These are phyloP conservation scores for Takifugu rubripes DNA, from an alignment of 2,797 vertebrate genomes.

Conservation along the genomic window DNA sequence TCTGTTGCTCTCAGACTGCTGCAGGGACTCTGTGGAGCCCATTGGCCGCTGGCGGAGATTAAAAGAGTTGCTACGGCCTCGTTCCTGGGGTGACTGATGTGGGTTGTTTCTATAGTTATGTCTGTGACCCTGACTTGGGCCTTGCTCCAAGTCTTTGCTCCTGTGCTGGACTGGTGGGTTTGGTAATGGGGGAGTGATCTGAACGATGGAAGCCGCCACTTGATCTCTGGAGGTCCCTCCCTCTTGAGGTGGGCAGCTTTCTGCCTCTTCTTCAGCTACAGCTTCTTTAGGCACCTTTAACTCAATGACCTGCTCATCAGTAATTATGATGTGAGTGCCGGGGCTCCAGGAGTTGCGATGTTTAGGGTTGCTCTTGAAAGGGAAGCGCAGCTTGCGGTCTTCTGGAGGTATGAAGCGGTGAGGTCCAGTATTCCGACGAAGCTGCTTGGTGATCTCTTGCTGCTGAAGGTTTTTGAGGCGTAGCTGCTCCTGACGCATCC, in stretches of 20 bases:
- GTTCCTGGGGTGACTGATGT: slow-evolving; percentile 70
- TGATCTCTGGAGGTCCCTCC: slow-evolving; percentile 66
- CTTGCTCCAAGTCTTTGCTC: slow-evolving; percentile 76
- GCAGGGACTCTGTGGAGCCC: slow-evolving; percentile 70
- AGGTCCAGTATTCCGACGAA: slow-evolving; percentile 87
- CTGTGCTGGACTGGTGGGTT: slow-evolving; percentile 63
- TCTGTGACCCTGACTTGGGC: slow-evolving; percentile 74
- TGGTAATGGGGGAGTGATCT: slow-evolving; percentile 65
- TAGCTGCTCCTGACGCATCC: slow-evolving; percentile 94
- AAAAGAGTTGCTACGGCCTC: slow-evolving; percentile 93
- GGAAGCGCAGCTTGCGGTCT: slow-evolving; percentile 96
- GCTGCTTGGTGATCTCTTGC: slow-evolving; percentile 94
- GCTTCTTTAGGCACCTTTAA: slow-evolving; percentile 92
- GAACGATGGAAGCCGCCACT: slow-evolving; percentile 64
- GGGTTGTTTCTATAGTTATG: slow-evolving; percentile 72
- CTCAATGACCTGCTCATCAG: slow-evolving; percentile 92
- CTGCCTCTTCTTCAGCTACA: slow-evolving; percentile 76
- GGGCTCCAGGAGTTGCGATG: slow-evolving; percentile 98
- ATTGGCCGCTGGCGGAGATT: slow-evolving; percentile 80
- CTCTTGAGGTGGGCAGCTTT: slow-evolving; percentile 29
- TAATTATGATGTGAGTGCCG: slow-evolving; percentile 97
- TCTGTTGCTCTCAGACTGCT: slow-evolving; percentile 66
- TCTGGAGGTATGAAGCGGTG: slow-evolving; percentile 97
- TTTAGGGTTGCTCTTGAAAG: slow-evolving; percentile 97
- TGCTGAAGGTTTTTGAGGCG: slow-evolving; percentile 94